Percentiles rank a stretch among this genome's conserved stretches.
phyloP scores from a whole-genome alignment of 2,113 vertebrate species.

The Passer domesticus region DNA sequence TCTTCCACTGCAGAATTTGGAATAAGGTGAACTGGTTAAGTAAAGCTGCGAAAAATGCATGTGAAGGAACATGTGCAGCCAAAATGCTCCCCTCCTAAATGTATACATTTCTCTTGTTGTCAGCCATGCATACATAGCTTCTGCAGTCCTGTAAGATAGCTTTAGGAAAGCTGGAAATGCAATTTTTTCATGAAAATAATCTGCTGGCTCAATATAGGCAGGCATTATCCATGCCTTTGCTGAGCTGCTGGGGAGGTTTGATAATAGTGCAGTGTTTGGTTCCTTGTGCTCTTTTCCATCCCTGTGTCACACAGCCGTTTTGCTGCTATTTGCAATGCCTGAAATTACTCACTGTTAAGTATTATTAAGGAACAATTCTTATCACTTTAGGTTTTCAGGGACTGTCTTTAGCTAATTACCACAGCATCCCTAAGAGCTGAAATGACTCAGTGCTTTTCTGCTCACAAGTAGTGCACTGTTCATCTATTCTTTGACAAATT shows the following conservation, averaged over 20 bases:
- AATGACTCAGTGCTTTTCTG: neutral
- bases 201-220: neutral
- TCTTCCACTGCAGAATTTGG: neutral
- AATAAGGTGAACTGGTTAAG: neutral
- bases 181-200: constrained; percentile 15
- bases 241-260: neutral
- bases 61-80: neutral
- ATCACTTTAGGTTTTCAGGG: neutral
- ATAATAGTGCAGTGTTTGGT: neutral
- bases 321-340: neutral
- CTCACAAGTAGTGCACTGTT: neutral
- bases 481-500: neutral
- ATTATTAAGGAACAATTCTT: neutral
- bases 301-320: neutral
- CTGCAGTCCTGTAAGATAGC: neutral
- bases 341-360: neutral
- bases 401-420: neutral
- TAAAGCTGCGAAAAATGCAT: neutral
- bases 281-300: neutral
- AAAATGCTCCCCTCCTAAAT: neutral
- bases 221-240: neutral
- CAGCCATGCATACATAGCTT: neutral
- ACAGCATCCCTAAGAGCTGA: neutral
- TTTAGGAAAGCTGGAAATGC: neutral
- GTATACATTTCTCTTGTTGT: neutral